These are phyloP conservation scores for Sphyrna mokarran DNA, from an alignment of 2,113 vertebrate species.

Conservation along the genomic window DNA sequence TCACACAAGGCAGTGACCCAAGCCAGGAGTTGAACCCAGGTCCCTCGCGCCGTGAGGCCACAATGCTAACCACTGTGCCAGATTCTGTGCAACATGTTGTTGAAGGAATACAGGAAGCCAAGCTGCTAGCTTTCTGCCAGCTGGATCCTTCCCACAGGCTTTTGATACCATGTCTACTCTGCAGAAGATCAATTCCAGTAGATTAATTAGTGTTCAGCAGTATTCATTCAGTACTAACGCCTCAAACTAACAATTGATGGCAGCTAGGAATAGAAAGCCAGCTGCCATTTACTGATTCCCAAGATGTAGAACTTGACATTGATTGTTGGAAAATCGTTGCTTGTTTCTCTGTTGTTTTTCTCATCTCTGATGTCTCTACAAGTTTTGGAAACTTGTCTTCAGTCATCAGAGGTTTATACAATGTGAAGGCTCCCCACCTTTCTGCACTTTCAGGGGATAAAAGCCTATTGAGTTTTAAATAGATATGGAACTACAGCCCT, in stretches of 20 bases:
- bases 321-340: conserved; percentile 28
- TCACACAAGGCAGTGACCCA: no score
- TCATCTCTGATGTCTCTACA: background rate
- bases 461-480: background rate
- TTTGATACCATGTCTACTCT: conserved; percentile 22
- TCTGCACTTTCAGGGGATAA: background rate
- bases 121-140: background rate
- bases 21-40: no score
- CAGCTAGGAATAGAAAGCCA: conserved; percentile 25
- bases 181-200: conserved; percentile 10
- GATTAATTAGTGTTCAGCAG: conserved; percentile 31
- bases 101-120: background rate
- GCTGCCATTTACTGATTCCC: background rate
- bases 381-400: background rate
- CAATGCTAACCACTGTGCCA: no score
- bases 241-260: conserved; percentile 26
- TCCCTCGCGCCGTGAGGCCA: no score
- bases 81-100: background rate
- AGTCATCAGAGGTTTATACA: background rate
- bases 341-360: conserved; percentile 22
- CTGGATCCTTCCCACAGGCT: background rate
- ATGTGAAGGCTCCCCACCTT: background rate
- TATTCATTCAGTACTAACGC: background rate
- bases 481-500: background rate
- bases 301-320: conserved; percentile 11